Conservation (phyloP, 64 coral and sea anemone species). For the Platygyra sinensis region DNA sequence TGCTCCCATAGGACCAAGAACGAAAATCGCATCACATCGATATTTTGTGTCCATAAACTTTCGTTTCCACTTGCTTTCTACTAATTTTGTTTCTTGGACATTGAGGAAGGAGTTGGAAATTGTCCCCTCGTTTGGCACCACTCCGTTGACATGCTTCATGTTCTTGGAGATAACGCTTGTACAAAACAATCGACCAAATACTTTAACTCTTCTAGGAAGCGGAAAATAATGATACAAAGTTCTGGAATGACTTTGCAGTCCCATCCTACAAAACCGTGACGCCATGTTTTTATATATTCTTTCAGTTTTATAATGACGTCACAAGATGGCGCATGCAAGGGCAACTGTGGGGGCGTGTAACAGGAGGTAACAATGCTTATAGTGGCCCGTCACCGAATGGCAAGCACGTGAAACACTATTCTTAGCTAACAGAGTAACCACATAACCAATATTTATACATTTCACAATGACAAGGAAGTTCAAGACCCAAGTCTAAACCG, state of each 20-base stretch:
- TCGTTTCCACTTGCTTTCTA: conserved; percentile 90
- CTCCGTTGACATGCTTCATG: conserved; percentile 25
- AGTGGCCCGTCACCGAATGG: neutral
- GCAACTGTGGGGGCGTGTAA: neutral
- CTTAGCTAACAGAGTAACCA: neutral
- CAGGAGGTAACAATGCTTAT: neutral
- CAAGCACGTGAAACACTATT: neutral
- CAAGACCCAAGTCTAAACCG: no score
- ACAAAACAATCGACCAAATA: neutral
- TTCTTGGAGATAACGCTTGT: neutral
- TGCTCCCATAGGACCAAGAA: conserved; percentile 96
- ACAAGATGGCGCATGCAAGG: neutral
- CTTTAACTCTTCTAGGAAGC: neutral
- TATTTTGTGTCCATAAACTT: conserved; percentile 78
- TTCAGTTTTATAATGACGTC: neutral
- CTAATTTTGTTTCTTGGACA: conserved; percentile 48
- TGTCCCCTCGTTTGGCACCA: neutral
- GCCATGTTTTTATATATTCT: conserved; percentile 29
- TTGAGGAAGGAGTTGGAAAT: neutral
- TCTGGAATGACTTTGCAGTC: neutral
- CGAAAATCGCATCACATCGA: conserved; percentile 89
- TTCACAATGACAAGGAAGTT: neutral
- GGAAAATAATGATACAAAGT: neutral
- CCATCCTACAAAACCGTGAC: neutral
- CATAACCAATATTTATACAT: neutral